Evolutionary conservation across 2,888 invertebrate species (phyloP).

Genomic region (Epirrita christyi): DNA sequence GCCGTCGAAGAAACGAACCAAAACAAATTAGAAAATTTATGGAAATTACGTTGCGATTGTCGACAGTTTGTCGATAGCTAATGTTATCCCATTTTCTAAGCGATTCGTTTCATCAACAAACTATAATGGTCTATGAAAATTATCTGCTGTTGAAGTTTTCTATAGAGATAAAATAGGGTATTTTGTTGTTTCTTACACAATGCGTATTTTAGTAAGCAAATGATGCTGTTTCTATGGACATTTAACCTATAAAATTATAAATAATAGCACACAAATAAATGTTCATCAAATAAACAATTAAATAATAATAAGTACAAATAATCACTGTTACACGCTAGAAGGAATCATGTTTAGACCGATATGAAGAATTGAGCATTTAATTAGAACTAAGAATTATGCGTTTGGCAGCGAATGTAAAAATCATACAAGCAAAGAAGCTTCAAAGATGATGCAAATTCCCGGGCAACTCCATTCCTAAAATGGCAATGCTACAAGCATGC

Average conservation of each 20-base stretch:
- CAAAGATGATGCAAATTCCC: too few relatives aligned
- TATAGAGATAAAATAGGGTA: not conserved
- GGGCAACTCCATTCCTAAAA: too few relatives aligned
- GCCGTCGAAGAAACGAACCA: too few relatives aligned
- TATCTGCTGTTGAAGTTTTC: not conserved
- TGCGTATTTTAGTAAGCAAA: not conserved
- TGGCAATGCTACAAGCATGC: too few relatives aligned
- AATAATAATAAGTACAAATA: conserved; percentile 45
- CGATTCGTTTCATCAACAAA: too few relatives aligned
- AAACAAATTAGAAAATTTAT: too few relatives aligned
- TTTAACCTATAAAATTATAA: not conserved
- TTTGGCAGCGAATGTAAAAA: conserved; percentile 11
- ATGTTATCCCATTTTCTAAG: too few relatives aligned
- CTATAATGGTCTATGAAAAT: not conserved
- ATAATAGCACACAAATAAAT: conserved; percentile 12
- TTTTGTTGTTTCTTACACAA: too few relatives aligned
- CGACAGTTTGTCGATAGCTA: too few relatives aligned
- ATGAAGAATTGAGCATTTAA: conserved; percentile 54
- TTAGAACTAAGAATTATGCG: conserved; percentile 23
- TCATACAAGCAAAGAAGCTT: too few relatives aligned
- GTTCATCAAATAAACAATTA: conserved; percentile 19
- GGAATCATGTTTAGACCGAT: conserved; percentile 56
- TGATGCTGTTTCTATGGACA: conserved; percentile 26
- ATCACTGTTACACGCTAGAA: conserved; percentile 43
- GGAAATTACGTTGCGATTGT: too few relatives aligned